Base-by-base conservation (phyloP, 2,113 vertebrate species). In the Pomatorhinus ruficollis region DNA sequence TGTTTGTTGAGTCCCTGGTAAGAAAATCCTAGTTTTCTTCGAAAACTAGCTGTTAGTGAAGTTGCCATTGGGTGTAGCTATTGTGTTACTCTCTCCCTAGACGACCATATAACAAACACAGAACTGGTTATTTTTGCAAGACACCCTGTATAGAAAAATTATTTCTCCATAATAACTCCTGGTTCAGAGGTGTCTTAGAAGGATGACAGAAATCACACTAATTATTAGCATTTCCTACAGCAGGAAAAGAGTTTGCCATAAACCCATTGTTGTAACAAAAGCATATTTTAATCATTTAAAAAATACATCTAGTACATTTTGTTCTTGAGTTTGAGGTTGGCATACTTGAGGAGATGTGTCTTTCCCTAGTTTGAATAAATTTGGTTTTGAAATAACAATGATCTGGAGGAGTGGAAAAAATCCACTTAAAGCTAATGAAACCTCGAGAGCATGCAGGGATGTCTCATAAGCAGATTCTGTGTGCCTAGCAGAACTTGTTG, bases 1-100 rank as follows among this genome's bases (percentile, higher is more conserved):
- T 81, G 28, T 39, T 71, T 54, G 5, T 57, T 83, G 44, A 33
- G 45, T 24, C 3, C 3, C 5, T 74, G 24, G 12, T 47, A 49
- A 78, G n/a, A 84, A 87, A 87, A 68, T 52, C 37, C 45, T 59
- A 72, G 9, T 75, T 94, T 96, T 68, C 35, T 63, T 87, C 24
- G 64, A 59, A 92, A 93, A 70, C 35, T 15, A 83, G 81, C 88
- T 95, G 49, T 95, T 79, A 65, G n/a, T 54, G 50, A 19, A 84
- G n/a, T 66, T 92, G 44, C 95, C 97, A 95, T 66, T 96, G 89
- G 96, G 96, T 93, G 97, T 97, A 96, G 96, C 95, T 96, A 76
- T 95, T 96, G 96, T 72, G 77, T 94, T 89, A 28, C 37, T 93
- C 28, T 71, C 53, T 88, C 25, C 23, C 37, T 44, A 10, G 39